These are phyloP conservation scores for Pogonocichla stellata DNA, from an alignment of 2,113 vertebrate genomes.

Conservation along the genomic window DNA sequence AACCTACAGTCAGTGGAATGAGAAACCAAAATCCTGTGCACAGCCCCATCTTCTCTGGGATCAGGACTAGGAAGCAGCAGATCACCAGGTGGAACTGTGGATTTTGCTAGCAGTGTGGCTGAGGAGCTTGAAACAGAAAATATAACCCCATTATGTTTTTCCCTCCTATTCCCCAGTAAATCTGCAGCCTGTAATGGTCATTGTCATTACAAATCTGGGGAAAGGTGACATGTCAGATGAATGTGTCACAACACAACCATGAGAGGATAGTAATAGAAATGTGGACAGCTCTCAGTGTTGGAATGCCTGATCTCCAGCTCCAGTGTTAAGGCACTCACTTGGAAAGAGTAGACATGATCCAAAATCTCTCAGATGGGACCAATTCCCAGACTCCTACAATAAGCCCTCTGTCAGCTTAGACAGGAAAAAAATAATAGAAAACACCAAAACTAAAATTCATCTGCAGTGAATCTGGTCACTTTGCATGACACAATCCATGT, in stretches of 20 bases:
- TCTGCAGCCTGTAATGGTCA: not conserved
- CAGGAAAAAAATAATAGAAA: not conserved
- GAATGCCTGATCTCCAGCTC: not conserved
- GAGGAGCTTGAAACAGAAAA: not conserved
- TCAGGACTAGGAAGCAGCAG: not conserved
- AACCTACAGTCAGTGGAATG: fast-evolving
- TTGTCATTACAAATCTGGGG: not conserved
- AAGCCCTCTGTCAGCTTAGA: not conserved
- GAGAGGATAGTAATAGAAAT: not conserved
- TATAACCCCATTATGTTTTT: not conserved
- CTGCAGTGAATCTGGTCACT: not conserved
- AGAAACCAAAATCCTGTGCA: not conserved
- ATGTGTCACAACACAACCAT: not conserved
- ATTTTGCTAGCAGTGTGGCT: not conserved
- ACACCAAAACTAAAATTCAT: not conserved
- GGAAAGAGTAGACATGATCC: not conserved
- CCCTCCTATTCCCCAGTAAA: not conserved
- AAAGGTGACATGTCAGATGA: not conserved
- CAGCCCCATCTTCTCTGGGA: not conserved
- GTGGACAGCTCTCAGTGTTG: not conserved
- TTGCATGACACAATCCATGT: not conserved
- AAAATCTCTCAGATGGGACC: not conserved
- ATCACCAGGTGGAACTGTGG: not conserved
- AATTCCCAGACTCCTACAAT: not conserved
- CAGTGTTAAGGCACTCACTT: not conserved